These are phyloP conservation scores for Mactra quadrangularis DNA, from an alignment of 1,140 invertebrate species.

Conservation along the genomic window DNA sequence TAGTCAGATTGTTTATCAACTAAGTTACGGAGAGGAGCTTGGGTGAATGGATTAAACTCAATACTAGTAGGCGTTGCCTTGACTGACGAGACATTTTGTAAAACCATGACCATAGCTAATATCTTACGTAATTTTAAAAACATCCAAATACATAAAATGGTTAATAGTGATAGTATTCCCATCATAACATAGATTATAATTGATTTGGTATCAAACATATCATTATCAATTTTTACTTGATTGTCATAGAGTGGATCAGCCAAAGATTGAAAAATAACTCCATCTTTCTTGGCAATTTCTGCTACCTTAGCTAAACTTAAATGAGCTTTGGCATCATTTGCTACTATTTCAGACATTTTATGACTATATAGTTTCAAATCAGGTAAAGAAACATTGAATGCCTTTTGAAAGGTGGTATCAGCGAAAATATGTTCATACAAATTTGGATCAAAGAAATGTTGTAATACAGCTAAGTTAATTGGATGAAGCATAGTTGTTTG, in stretches of 20 bases:
- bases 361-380: conserved; percentile 23
- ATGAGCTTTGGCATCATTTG: conserved; percentile 20
- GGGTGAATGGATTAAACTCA: too few relatives aligned
- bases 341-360: conserved; percentile 18
- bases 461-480: conserved; percentile 33
- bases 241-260: conserved; percentile 2
- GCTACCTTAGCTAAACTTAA: conserved; percentile 29
- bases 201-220: not conserved
- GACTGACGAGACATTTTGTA: not conserved
- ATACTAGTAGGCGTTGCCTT: conserved; percentile 5
- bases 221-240: not conserved
- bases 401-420: conserved; percentile 25
- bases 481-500: conserved; percentile 34
- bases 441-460: conserved; percentile 17
- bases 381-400: conserved; percentile 16
- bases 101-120: not conserved
- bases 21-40: too few relatives aligned
- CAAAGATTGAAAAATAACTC: conserved; percentile 27
- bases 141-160: not conserved
- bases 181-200: not conserved
- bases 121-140: conserved; percentile 8
- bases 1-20: not conserved
- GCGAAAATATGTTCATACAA: conserved; percentile 19
- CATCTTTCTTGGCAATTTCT: conserved; percentile 31
- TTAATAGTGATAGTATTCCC: not conserved